A percentile compares a stretch with the other conserved stretches of the same genome.
Evolutionary conservation across 2,888 invertebrate species (phyloP).

Genomic region (Acleris cristana): DNA sequence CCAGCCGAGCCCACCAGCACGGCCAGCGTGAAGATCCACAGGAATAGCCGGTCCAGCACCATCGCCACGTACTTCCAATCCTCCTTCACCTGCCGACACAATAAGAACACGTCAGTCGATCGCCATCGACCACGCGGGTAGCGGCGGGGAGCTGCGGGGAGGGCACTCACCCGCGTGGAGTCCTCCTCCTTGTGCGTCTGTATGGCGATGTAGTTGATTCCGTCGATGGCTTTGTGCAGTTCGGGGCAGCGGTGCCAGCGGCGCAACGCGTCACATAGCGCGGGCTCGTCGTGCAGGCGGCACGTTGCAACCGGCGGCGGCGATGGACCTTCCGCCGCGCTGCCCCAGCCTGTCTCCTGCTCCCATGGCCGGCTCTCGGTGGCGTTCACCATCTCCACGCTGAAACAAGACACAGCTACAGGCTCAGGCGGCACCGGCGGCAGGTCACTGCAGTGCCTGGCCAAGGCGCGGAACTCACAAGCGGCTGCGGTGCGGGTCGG

Average conservation of each 20-base stretch:
- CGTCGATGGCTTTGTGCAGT: constrained; percentile 96
- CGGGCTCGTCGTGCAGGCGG: constrained; percentile 78
- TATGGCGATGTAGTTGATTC: constrained; percentile 95
- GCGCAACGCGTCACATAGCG: constrained; percentile 85
- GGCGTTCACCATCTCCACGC: constrained; percentile 58
- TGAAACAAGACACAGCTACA: constrained; percentile 39
- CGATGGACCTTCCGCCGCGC: constrained; percentile 44
- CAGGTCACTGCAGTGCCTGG: neutral
- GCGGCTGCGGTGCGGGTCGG: constrained; percentile 85
- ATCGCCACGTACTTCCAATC: constrained; percentile 99
- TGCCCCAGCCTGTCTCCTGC: constrained; percentile 32
- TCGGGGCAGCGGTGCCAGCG: constrained; percentile 96
- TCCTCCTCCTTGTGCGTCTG: constrained; percentile 96
- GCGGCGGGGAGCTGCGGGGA: neutral
- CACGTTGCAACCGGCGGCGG: constrained; percentile 73
- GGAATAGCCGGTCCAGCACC: constrained; percentile 97
- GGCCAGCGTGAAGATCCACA: constrained; percentile 98
- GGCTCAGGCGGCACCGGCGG: constrained; percentile 40
- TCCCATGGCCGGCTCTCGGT: constrained; percentile 37
- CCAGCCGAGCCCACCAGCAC: constrained; percentile 97
- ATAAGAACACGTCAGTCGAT: neutral
- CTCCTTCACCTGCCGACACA: constrained; percentile 92
- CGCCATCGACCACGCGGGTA: constrained; percentile 48
- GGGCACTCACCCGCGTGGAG: constrained; percentile 90
- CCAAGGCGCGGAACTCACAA: constrained; percentile 58